A percentile compares a stretch with the other conserved stretches of the same genome.
Evolutionary conservation across 2,797 vertebrate genomes (phyloP).

Genomic region (Choloepus didactylus): DNA sequence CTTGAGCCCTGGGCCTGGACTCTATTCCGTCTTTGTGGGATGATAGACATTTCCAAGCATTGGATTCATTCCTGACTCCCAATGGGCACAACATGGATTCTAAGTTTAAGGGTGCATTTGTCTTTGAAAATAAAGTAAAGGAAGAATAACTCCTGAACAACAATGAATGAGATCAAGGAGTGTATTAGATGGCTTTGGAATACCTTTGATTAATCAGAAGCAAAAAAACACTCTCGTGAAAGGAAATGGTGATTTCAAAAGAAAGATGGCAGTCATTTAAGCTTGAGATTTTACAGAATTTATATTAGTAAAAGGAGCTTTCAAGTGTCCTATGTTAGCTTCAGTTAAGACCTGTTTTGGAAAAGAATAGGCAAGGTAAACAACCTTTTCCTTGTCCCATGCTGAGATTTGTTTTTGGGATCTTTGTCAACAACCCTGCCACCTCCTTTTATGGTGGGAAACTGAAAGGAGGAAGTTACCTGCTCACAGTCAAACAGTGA

Average conservation of each 20-base stretch:
- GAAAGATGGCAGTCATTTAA: neutral
- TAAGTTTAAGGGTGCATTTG: slow-evolving; percentile 8
- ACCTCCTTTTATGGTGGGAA: slow-evolving; percentile 71
- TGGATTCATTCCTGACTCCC: neutral
- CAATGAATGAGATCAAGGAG: neutral
- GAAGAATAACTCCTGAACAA: neutral
- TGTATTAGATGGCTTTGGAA: neutral
- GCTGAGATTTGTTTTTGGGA: slow-evolving; percentile 41
- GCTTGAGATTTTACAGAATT: neutral
- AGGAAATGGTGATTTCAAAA: neutral
- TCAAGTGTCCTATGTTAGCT: neutral
- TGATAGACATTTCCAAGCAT: neutral
- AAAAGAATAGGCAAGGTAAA: slow-evolving; percentile 55
- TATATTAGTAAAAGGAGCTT: neutral
- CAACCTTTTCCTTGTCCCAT: neutral
- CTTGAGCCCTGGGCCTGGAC: neutral
- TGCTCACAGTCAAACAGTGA: slow-evolving; percentile 63
- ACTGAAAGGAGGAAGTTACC: slow-evolving; percentile 64
- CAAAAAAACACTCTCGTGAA: neutral
- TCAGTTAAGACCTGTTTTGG: slow-evolving; percentile 2
- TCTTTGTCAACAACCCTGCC: slow-evolving; percentile 49
- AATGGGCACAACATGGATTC: neutral
- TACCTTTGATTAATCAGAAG: neutral
- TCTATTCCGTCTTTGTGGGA: neutral
- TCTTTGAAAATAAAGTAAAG: slow-evolving; percentile 30